These are phyloP conservation scores for Lateolabrax maculatus DNA, from an alignment of 2,797 vertebrate species.

Conservation along the genomic window DNA sequence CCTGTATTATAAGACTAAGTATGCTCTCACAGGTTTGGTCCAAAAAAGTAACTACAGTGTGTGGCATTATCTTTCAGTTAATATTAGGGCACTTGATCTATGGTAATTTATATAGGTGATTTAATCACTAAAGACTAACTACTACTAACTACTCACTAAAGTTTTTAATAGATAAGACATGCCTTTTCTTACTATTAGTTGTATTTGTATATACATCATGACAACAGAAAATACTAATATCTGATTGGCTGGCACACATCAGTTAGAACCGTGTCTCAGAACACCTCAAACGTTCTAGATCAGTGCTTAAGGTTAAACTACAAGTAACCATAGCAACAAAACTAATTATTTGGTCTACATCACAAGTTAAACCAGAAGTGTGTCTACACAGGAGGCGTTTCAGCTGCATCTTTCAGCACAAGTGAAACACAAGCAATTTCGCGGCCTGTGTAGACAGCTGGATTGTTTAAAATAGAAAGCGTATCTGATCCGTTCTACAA, in stretches of 20 bases:
- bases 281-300: neutral
- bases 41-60: neutral
- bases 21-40: neutral
- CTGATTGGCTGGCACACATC: too few species aligned
- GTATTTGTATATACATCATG: neutral
- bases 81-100: neutral
- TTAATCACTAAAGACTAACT: neutral
- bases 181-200: neutral
- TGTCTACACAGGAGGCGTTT: neutral
- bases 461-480: too few species aligned
- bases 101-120: neutral
- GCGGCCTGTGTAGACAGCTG: neutral
- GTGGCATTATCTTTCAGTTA: neutral
- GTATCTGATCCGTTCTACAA: too few species aligned
- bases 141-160: neutral
- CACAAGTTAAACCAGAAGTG: neutral
- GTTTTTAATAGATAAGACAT: neutral
- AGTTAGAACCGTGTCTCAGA: neutral
- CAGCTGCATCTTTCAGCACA: too few species aligned
- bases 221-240: neutral
- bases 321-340: neutral
- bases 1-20: neutral
- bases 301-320: neutral
- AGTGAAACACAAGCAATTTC: neutral
- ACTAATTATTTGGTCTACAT: neutral